Base-by-base conservation (phyloP, 1,140 invertebrate species). In the Panagrolaimus sp. region DNA sequence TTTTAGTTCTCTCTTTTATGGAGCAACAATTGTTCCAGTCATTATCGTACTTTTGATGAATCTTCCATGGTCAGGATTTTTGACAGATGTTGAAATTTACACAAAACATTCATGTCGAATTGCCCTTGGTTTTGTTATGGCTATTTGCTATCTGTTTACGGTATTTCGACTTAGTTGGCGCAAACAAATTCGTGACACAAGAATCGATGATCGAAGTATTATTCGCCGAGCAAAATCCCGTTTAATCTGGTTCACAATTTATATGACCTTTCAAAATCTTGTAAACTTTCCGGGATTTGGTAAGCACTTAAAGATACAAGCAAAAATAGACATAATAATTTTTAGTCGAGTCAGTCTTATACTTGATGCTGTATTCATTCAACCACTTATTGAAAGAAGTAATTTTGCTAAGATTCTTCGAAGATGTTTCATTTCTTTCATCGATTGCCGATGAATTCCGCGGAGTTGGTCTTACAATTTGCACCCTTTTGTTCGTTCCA, bases 121-220 rank as follows among this genome's bases (percentile, higher is more conserved):
- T 17, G n/a, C 28, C 8, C 52, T 58, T 58, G 52, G 52, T 2
- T n/a, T 58, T 28, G 28, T 58, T 24, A 58, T 58, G 52, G 28
- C 28, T 10, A 12, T 28, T 26, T 58, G 52, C 8, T 58, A 58
- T 26, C 28, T 58, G 17, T 6, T 21, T 5, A 58, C 52, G 4
- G 52, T 58, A 12, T 58, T n/a, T n/a, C 52, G 28, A 1, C 52
- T 58, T n/a, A 58, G 52, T 58, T 58, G 52, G 15, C 52, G 28
- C 10, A n/a, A 58, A 26, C 21, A 21, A 58, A 58, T 58, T 21
- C 52, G 21, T 26, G 52, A 58, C 17, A 58, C 21, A 21, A n/a
- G 28, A 58, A 58, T 58, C 5, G 52, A 58, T 58, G 52, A 58
- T 21, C 21, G 52, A 58, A 10, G 21, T 10, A 58, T 58, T 28